Percentiles rank a stretch among this genome's conserved stretches.
Conservation (phyloP, 2,888 invertebrate species). For the Bellardia pandia region DNA sequence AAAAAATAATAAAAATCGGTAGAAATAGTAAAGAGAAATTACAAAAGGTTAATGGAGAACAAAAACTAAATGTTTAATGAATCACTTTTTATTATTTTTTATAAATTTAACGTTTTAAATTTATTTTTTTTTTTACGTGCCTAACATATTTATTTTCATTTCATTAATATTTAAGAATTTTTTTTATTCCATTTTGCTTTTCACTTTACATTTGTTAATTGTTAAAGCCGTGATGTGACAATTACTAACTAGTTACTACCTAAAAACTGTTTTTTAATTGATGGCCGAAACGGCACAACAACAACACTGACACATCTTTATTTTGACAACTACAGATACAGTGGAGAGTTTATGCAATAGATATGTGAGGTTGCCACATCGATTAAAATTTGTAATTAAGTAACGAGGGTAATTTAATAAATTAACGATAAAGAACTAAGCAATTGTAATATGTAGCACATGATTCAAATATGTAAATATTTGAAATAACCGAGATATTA, state of each 20-base stretch:
- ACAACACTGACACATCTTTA: conserved; percentile 59
- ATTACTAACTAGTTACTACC: conserved; percentile 63
- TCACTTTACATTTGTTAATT: conserved; percentile 39
- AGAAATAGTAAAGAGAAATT: not conserved
- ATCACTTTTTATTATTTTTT: conserved; percentile 26
- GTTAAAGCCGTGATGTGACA: conserved; percentile 55
- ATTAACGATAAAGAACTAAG: not conserved
- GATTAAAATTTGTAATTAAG: not conserved
- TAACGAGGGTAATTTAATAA: not conserved
- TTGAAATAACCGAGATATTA: too few relatives aligned
- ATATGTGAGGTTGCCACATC: conserved; percentile 50
- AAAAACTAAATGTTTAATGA: conserved; percentile 20
- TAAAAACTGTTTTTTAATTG: conserved; percentile 43
- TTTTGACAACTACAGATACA: conserved; percentile 58
- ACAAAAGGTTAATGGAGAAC: conserved; percentile 13
- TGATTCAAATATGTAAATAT: too few relatives aligned
- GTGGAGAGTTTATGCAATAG: conserved; percentile 50
- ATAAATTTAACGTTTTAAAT: not conserved
- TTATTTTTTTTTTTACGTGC: conserved; percentile 45
- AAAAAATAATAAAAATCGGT: not conserved
- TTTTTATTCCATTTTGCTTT: conserved; percentile 35
- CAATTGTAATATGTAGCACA: too few relatives aligned
- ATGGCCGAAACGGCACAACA: conserved; percentile 63
- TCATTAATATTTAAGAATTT: not conserved
- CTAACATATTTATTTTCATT: conserved; percentile 35